These are phyloP conservation scores for Diarsia dahlii DNA, from an alignment of 2,888 invertebrate species.

Conservation along the genomic window DNA sequence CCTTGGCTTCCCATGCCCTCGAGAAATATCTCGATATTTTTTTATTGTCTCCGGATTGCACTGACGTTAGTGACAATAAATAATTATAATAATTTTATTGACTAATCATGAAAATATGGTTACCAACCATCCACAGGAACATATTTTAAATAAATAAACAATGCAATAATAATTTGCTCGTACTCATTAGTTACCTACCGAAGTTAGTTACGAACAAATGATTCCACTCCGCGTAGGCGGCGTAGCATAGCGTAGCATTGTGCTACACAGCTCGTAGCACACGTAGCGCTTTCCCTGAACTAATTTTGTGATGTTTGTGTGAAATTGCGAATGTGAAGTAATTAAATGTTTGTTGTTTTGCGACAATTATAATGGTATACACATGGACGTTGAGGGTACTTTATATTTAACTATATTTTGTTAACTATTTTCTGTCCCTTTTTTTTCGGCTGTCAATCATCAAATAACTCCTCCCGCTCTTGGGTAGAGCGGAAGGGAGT, in stretches of 20 bases:
- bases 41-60: too few species aligned
- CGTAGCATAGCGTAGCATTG: constrained; percentile 48
- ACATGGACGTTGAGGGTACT: too few species aligned
- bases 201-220: constrained; percentile 17
- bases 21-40: too few species aligned
- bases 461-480: too few species aligned
- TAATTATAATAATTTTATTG: too few species aligned
- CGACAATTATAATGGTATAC: background rate
- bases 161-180: constrained; percentile 9
- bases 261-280: constrained; percentile 31
- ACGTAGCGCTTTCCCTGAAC: constrained; percentile 13
- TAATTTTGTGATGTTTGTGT: constrained; percentile 27
- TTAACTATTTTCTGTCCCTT: too few species aligned
- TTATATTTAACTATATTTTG: too few species aligned
- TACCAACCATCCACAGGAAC: background rate
- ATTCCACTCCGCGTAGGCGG: constrained; percentile 23
- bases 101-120: background rate
- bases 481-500: too few species aligned
- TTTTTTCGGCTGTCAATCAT: too few species aligned
- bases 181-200: constrained; percentile 17
- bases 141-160: background rate
- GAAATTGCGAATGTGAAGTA: constrained; percentile 12
- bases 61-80: too few species aligned
- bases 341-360: constrained; percentile 21
- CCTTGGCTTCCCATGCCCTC: too few species aligned